A percentile compares a stretch with the other conserved stretches of the same genome.
Evolutionary conservation across 2,113 vertebrate genomes (phyloP).

Genomic region (Catharus bicknelli): DNA sequence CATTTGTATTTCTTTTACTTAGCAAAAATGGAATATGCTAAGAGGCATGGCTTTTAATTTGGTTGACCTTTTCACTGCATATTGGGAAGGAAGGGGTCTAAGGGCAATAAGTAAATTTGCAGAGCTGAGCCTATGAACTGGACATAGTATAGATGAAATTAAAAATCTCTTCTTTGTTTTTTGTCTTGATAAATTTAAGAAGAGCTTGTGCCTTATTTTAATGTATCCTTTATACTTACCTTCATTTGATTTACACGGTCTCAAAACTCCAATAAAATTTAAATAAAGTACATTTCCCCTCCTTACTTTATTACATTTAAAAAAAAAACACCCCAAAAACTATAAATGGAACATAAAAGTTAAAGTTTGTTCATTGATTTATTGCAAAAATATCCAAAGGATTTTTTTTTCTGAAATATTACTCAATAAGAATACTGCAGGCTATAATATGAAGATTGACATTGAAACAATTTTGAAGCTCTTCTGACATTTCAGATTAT

Average conservation of each 20-base stretch:
- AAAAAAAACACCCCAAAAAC: not conserved
- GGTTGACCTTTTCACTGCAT: not conserved
- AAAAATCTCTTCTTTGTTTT: not conserved
- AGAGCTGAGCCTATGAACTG: not conserved
- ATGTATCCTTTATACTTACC: not conserved
- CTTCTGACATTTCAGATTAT: slow-evolving; percentile 45
- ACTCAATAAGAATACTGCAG: not conserved
- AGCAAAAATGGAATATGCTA: not conserved
- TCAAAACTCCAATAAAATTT: not conserved
- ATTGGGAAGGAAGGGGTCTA: not conserved
- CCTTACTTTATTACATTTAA: not conserved
- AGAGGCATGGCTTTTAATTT: not conserved
- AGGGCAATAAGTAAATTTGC: not conserved
- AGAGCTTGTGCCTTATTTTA: not conserved
- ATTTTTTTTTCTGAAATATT: slow-evolving; percentile 8
- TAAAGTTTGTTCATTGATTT: not conserved
- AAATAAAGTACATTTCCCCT: not conserved
- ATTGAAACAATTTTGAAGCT: slow-evolving; percentile 41
- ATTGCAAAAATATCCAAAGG: not conserved
- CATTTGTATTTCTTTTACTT: not conserved
- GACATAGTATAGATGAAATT: not conserved
- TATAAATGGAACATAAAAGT: not conserved
- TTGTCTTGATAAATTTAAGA: not conserved
- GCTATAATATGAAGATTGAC: slow-evolving; percentile 30
- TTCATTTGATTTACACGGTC: not conserved